These are phyloP conservation scores for Alethe castanea DNA, from an alignment of 2,113 vertebrate genomes.

Conservation along the genomic window DNA sequence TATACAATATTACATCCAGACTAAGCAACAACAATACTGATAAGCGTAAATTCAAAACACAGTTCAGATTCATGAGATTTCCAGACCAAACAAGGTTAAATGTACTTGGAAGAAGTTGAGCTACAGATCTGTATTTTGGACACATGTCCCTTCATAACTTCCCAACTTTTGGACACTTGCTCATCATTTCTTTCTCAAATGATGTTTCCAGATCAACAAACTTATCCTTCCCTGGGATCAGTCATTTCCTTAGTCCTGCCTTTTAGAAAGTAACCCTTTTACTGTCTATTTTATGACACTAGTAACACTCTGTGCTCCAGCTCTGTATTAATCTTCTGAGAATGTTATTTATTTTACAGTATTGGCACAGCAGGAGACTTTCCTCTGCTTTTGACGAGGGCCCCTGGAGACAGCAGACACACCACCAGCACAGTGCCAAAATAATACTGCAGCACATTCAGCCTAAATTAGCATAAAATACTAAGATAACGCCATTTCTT, in stretches of 20 bases:
- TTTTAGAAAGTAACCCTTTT: slow-evolving; percentile 17
- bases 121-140: neutral
- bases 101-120: neutral
- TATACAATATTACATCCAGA: neutral
- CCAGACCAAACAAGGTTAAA: slow-evolving; percentile 29
- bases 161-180: neutral
- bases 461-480: neutral
- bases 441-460: neutral
- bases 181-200: slow-evolving; percentile 45
- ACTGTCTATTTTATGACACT: slow-evolving; percentile 56
- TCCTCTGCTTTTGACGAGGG: neutral
- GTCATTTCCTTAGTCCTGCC: slow-evolving; percentile 14
- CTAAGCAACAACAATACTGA: neutral
- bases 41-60: neutral
- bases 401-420: slow-evolving; percentile 27
- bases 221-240: slow-evolving; percentile 3
- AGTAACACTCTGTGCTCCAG: slow-evolving; percentile 50
- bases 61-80: neutral
- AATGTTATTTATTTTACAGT: slow-evolving; percentile 41
- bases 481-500: neutral
- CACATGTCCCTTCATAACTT: neutral
- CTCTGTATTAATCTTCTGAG: slow-evolving; percentile 51
- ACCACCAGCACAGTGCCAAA: neutral
- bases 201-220: slow-evolving; percentile 47
- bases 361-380: slow-evolving; percentile 32